Percentiles rank a stretch among this genome's conserved stretches.
These are phyloP conservation scores for Sphaerodactylus townsendi DNA, from an alignment of 2,113 vertebrate genomes.

Conservation along the genomic window DNA sequence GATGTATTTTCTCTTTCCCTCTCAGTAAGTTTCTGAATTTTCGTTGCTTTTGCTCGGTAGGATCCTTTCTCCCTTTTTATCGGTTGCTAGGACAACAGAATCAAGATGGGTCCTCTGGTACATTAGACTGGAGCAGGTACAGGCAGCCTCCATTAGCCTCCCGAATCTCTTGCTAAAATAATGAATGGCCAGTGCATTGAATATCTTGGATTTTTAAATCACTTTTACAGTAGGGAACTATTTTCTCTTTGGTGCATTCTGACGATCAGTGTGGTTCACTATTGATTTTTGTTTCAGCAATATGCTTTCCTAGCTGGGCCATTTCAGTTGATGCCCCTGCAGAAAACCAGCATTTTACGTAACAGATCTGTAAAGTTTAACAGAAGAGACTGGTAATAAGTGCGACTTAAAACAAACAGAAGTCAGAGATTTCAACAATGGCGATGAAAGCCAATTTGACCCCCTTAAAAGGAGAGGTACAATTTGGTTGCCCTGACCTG, in stretches of 20 bases:
- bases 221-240: conserved; percentile 67
- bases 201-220: conserved; percentile 75
- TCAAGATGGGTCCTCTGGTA: conserved; percentile 34
- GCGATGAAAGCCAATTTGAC: not conserved
- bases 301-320: not conserved
- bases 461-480: not conserved
- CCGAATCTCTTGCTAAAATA: conserved; percentile 69
- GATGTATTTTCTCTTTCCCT: conserved; percentile 47
- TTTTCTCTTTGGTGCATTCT: conserved; percentile 67
- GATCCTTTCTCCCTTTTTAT: conserved; percentile 44
- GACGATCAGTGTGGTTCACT: conserved; percentile 42
- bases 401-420: not conserved
- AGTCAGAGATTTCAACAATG: conserved; percentile 14
- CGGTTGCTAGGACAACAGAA: conserved; percentile 79
- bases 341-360: conserved; percentile 34
- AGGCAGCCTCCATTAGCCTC: conserved; percentile 67
- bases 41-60: conserved; percentile 62
- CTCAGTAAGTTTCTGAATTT: conserved; percentile 59
- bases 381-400: conserved; percentile 38
- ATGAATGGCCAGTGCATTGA: conserved; percentile 74
- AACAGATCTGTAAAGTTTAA: conserved; percentile 15
- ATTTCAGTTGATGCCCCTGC: conserved; percentile 36
- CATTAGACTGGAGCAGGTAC: conserved; percentile 25
- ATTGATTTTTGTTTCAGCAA: conserved; percentile 68
- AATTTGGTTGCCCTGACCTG: not conserved